Conservation (phyloP, 2,113 vertebrate genomes). For the Caracal caracal region DNA sequence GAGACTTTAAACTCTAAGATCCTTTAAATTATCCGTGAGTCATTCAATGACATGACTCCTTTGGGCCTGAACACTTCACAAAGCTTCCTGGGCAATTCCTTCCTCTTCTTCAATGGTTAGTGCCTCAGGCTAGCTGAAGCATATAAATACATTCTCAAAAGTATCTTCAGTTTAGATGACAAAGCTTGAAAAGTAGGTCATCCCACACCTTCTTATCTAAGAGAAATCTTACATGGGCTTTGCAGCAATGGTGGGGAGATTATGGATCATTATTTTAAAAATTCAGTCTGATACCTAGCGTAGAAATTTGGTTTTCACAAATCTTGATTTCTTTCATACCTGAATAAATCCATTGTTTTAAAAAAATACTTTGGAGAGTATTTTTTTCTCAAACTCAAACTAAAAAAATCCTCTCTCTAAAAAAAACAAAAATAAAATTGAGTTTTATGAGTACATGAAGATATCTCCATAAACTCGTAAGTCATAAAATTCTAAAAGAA, state of each 20-base stretch:
- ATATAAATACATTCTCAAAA: background rate
- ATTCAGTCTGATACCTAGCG: background rate
- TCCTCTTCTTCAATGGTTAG: constrained; percentile 30
- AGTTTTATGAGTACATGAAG: constrained; percentile 9
- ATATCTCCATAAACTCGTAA: background rate
- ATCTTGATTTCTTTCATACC: constrained; percentile 41
- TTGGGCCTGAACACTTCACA: constrained; percentile 38
- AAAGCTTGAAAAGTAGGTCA: constrained; percentile 37
- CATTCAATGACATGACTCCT: constrained; percentile 31
- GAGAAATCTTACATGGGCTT: background rate
- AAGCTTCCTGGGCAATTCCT: background rate
- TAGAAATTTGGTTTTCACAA: constrained; percentile 28
- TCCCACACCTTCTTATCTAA: background rate
- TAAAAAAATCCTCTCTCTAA: background rate
- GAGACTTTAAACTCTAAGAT: constrained; percentile 34
- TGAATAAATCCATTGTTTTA: background rate
- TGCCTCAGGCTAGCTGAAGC: background rate
- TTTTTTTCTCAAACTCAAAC: no score
- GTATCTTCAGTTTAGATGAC: background rate
- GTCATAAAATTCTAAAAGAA: constrained; percentile 52
- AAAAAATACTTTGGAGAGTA: background rate
- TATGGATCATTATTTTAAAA: constrained; percentile 18
- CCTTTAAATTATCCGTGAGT: constrained; percentile 47
- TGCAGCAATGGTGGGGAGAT: background rate
- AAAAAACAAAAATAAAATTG: background rate